Conservation (phyloP, 1,140 invertebrate genomes). For the Drosophila subpulchrella region DNA sequence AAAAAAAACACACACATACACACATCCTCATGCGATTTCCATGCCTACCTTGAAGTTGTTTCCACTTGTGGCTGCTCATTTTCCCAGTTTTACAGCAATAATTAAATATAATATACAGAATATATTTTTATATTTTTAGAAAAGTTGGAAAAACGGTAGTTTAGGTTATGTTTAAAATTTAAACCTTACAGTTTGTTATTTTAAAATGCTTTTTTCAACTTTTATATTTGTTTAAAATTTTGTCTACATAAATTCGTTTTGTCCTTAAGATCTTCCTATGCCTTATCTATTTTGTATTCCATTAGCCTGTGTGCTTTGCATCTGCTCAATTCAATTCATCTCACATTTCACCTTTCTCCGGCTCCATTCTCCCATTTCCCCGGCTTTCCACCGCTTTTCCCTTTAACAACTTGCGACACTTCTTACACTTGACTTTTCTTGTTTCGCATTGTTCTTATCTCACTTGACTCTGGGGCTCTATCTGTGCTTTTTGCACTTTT, state of each 20-base stretch:
- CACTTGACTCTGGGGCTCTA: conserved; percentile 14
- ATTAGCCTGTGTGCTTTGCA: conserved; percentile 23
- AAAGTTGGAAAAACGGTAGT: background rate
- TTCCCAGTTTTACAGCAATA: background rate
- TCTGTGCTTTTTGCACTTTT: conserved; percentile 53
- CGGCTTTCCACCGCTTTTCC: conserved; percentile 8
- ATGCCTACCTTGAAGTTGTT: conserved; percentile 26
- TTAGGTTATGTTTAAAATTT: no score
- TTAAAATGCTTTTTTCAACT: no score
- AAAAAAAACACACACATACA: background rate
- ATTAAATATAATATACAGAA: background rate
- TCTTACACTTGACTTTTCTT: conserved; percentile 64
- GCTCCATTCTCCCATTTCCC: background rate
- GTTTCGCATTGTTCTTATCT: conserved; percentile 49
- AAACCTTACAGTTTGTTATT: no score
- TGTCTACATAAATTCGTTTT: no score
- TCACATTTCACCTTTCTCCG: conserved; percentile 32
- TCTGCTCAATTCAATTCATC: conserved; percentile 48
- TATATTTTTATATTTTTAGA: background rate
- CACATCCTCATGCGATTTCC: background rate
- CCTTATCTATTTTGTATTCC: background rate
- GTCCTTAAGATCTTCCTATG: background rate
- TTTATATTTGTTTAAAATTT: no score
- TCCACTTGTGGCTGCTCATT: conserved; percentile 30
- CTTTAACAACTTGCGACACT: conserved; percentile 45